Evolutionary conservation across 92 coral and sea anemone species (phyloP), one percentile per base, ranked within the genome.

Genomic region (Anthopleura xanthogrammica): DNA sequence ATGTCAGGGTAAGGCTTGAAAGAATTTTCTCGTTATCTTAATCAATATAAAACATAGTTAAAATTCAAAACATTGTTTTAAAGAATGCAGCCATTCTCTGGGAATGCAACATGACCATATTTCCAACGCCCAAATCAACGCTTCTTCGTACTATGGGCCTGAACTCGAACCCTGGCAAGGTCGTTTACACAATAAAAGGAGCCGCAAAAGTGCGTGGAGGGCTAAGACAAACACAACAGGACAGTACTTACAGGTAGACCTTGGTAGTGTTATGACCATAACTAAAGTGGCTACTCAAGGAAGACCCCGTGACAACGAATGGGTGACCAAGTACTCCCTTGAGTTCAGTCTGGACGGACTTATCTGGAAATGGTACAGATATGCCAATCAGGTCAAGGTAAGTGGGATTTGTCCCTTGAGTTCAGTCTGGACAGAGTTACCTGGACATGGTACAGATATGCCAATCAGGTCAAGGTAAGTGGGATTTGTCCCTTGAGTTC

Each of bases 371-470:
- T 24, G 54, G 17, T 76, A 58, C 82, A 58, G 13, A 12, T 58
- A 58, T 19, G 50, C 0, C 50, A 46, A 46, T 46, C 50, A 46
- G 9, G 50, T 46, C 50, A 46, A 46, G 50, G 50, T 58, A 58
- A 58, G 17, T 58, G 64, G n/a, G 17, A 14, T 5, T 46, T 58
- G 7, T 43, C 50, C 5, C 50, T 57, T 14, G 20, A 57, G 64
- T 57, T 57, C 20, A 43, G 50, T 43, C 50, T 41, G 12, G 72
- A 60, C 74, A 54, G 58, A 13, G 70, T 20, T 29, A 72, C 22
- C 79, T 73, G 79, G 86, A 66, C n/a, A 41, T 24, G 39, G 39
- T 76, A 75, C 82, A 57, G 12, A 57, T 57, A 57, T 17, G 48
- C 6, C 6, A 43, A 43, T 43, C 6, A 43, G 48, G 48, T 43